These are phyloP conservation scores for Drosophila melanosoma DNA, from an alignment of 2,888 invertebrate species.

Conservation along the genomic window DNA sequence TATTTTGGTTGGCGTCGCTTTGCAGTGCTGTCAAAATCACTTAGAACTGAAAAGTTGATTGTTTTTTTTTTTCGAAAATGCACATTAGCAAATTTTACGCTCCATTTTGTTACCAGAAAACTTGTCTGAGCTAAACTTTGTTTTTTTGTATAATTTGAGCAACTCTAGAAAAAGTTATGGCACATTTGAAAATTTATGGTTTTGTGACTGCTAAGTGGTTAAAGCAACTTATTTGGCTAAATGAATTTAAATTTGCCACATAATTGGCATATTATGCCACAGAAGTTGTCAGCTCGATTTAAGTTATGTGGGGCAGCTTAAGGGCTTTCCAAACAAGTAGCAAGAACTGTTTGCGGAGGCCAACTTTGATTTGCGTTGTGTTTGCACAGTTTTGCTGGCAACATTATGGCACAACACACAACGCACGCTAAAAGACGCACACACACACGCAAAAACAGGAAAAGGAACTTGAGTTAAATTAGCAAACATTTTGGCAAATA, in stretches of 20 bases:
- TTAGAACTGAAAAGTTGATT: neutral
- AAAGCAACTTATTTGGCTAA: neutral
- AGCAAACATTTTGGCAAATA: slow-evolving; percentile 78
- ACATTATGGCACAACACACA: slow-evolving; percentile 9
- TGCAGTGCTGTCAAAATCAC: neutral
- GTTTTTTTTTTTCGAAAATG: neutral
- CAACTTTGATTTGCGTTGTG: slow-evolving; percentile 37
- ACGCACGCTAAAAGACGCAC: neutral
- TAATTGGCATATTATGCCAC: neutral
- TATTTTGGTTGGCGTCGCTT: neutral
- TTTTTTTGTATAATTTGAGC: neutral
- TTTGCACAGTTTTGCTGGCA: slow-evolving; percentile 27
- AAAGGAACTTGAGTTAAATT: slow-evolving; percentile 67
- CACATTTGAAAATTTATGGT: neutral
- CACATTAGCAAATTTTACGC: neutral
- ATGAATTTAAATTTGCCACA: neutral
- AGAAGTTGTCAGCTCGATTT: slow-evolving; percentile 23
- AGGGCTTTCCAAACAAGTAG: neutral
- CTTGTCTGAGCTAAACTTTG: neutral
- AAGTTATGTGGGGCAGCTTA: slow-evolving; percentile 32
- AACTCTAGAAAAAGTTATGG: neutral
- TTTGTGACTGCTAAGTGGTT: neutral
- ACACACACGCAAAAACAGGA: slow-evolving; percentile 18
- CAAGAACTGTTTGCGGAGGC: neutral
- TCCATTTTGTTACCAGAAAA: neutral